Percentiles rank a stretch among this genome's conserved stretches.
Evolutionary conservation across 2,888 invertebrate genomes (phyloP).

Genomic region (Catocala sponsa): DNA sequence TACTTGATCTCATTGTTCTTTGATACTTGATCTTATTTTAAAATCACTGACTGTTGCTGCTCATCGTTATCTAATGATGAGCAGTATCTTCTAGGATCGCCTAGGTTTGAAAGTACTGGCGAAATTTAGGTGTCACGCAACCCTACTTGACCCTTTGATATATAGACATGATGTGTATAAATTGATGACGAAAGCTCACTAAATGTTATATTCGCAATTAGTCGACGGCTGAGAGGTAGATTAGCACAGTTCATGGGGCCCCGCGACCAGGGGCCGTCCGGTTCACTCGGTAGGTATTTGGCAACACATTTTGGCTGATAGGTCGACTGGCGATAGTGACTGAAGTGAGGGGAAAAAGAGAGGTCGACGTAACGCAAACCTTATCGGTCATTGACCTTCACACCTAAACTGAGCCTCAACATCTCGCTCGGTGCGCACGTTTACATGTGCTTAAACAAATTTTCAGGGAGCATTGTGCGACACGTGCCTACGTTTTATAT

Average conservation of each 20-base stretch:
- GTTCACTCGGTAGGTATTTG: conserved; percentile 52
- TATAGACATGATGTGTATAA: too few relatives aligned
- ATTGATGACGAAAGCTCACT: too few relatives aligned
- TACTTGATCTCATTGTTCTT: too few relatives aligned
- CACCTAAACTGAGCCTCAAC: conserved; percentile 85
- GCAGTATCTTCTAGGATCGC: too few relatives aligned
- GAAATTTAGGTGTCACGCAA: too few relatives aligned
- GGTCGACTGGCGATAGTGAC: conserved; percentile 64
- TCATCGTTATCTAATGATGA: too few relatives aligned
- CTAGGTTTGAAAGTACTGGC: too few relatives aligned
- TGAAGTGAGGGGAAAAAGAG: conserved; percentile 66
- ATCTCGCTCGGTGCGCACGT: conserved; percentile 73
- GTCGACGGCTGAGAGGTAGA: too few relatives aligned
- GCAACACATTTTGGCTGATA: conserved; percentile 62
- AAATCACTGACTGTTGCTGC: too few relatives aligned
- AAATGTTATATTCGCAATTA: too few relatives aligned
- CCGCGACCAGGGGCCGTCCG: not conserved
- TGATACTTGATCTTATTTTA: too few relatives aligned
- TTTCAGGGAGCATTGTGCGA: conserved; percentile 65
- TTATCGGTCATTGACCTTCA: conserved; percentile 87
- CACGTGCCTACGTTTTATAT: conserved; percentile 48
- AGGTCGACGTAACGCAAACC: conserved; percentile 77
- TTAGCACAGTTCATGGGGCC: not conserved
- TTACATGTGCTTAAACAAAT: conserved; percentile 62
- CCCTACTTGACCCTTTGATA: too few relatives aligned